Base-by-base conservation (phyloP, 2,797 vertebrate species). In the Sciaenops ocellatus region DNA sequence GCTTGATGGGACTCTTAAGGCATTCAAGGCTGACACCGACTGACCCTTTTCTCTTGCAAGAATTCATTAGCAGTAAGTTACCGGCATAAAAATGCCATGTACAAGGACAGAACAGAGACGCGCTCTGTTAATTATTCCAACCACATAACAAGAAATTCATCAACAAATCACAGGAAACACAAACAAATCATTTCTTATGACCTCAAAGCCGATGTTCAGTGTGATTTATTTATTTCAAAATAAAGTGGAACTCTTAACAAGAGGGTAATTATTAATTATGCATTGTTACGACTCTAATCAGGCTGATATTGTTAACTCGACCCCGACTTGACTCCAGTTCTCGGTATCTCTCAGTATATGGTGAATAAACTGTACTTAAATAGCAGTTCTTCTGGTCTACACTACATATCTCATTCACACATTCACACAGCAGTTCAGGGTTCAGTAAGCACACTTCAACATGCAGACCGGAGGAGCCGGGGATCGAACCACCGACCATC, bases 21-120 rank as follows among this genome's bases (percentile, higher is more conserved):
- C 59, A 24, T 50, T 10, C 8, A 10, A 51, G 11, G 30, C 30
- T 26, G 34, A 73, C 24, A 42, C 11, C 5, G 34, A 24, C 44
- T 15, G 15, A 10, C 24, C 22, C 20, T 61, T 56, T 52, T 34
- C 56, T 59, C 13, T 18, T 26, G 22, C 26, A 24, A 41, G 11
- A 7, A 64, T 69, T 78, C 22, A 62, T 16, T 8, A 13, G 26
- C 1, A 34, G 48, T 83, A 54, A 74, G 4, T 85, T 75, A 66
- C 9, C 1, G 30, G 41, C 69, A 59, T 76, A 51, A 79, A 83
- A 69, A 69, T 13, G 62, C 0, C 64, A 24, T 1, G 34, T 76
- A 71, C 67, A 71, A 67, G 63, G 69, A 44, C 54, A 0, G 24
- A 71, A n/a, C 22, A 20, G 54, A 82, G 9, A 4, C 17, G 41